Conservation (phyloP, 1,140 invertebrate genomes). For the Cherax destructor region DNA sequence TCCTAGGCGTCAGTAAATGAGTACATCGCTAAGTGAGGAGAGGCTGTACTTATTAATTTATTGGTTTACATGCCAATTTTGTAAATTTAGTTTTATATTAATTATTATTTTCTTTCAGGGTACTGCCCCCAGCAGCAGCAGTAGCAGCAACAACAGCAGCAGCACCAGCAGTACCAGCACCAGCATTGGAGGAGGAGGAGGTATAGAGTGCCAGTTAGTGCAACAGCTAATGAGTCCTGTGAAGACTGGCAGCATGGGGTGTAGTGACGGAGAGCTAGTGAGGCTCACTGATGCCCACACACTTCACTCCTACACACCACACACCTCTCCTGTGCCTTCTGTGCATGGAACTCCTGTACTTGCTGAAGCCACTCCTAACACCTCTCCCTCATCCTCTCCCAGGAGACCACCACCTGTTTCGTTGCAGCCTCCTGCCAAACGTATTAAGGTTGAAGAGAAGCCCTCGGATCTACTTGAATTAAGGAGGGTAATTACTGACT, state of each 20-base stretch:
- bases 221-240: slow-evolving; percentile 49
- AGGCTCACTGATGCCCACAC: slow-evolving; percentile 45
- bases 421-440: slow-evolving; percentile 58
- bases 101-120: slow-evolving; percentile 20
- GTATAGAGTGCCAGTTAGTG: slow-evolving; percentile 52
- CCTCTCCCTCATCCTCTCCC: slow-evolving; percentile 60
- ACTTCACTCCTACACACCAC: slow-evolving; percentile 59
- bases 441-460: slow-evolving; percentile 68
- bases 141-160: slow-evolving; percentile 8
- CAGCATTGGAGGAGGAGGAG: slow-evolving; percentile 44
- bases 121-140: slow-evolving; percentile 62
- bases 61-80: background rate
- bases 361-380: slow-evolving; percentile 52
- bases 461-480: slow-evolving; percentile 58
- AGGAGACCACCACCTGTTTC: slow-evolving; percentile 60
- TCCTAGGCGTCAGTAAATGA: too few species aligned
- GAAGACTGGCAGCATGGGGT: slow-evolving; percentile 57
- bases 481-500: slow-evolving; percentile 64
- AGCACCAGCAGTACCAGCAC: slow-evolving; percentile 55
- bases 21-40: too few species aligned
- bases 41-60: too few species aligned
- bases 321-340: slow-evolving; percentile 57
- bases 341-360: slow-evolving; percentile 34
- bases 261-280: slow-evolving; percentile 52
- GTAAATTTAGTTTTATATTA: background rate